phyloP scores from a whole-genome alignment of 2,797 vertebrate genomes.

The Cyclura pinguis region DNA sequence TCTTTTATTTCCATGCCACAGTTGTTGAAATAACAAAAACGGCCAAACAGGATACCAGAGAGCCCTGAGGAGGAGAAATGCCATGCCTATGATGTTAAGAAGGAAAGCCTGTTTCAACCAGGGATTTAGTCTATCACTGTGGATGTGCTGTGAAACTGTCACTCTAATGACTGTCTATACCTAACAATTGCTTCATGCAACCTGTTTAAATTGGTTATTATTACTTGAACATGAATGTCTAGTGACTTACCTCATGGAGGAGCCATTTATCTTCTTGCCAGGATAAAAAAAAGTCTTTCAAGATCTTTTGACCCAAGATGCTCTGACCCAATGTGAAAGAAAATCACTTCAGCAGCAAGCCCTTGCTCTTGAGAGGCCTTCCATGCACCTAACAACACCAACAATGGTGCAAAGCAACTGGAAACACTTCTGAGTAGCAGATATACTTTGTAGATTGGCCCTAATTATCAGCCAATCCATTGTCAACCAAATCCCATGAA shows the following conservation, averaged over 20 bases:
- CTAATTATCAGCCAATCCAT: neutral
- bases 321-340: neutral
- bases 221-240: neutral
- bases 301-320: neutral
- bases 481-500: neutral
- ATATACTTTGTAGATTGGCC: neutral
- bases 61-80: neutral
- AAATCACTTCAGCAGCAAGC: neutral
- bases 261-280: neutral
- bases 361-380: neutral
- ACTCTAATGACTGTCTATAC: neutral
- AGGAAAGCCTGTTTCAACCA: neutral
- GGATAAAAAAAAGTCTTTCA: neutral
- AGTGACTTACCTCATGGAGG: neutral
- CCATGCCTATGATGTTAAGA: neutral
- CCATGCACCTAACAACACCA: neutral
- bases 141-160: neutral
- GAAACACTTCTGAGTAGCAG: neutral
- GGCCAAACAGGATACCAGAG: neutral
- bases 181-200: neutral
- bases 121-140: neutral
- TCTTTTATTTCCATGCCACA: conserved; percentile 49
- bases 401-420: neutral
- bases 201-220: neutral
- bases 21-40: neutral